Evolutionary conservation across 2,797 vertebrate species (phyloP).

Genomic region (Coilia nasus): DNA sequence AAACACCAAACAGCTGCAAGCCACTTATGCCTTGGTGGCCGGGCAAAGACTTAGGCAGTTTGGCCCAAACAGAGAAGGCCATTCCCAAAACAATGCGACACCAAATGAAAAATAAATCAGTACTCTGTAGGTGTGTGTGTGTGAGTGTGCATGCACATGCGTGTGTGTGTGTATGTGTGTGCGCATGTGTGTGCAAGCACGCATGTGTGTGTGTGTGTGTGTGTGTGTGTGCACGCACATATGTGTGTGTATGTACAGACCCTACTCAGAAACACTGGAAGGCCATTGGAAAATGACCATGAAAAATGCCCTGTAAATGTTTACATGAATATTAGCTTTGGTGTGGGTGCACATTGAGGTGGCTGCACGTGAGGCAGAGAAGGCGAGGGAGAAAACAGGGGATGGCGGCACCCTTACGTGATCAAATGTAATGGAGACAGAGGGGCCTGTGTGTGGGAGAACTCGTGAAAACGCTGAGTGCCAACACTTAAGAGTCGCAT

Average conservation of each 20-base stretch:
- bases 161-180: not conserved
- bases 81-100: not conserved
- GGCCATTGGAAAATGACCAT: not conserved
- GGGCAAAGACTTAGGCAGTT: not conserved
- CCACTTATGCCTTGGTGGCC: not conserved
- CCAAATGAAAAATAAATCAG: not conserved
- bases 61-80: not conserved
- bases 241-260: not conserved
- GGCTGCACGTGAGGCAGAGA: not conserved
- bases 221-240: too few species aligned
- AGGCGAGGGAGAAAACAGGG: not conserved
- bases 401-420: not conserved
- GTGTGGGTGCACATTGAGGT: not conserved
- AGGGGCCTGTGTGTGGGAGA: conserved; percentile 14
- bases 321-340: not conserved
- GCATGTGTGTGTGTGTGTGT: too few species aligned
- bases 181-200: too few species aligned
- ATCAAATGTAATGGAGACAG: not conserved
- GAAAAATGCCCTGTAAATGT: conserved; percentile 10
- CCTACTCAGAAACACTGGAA: not conserved
- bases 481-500: conserved; percentile 5
- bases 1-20: conserved; percentile 22
- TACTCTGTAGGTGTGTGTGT: not conserved
- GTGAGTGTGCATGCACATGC: too few species aligned
- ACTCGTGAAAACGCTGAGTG: not conserved